Base-by-base conservation (phyloP, 1,140 invertebrate species). In the Platyscapa corneri region DNA sequence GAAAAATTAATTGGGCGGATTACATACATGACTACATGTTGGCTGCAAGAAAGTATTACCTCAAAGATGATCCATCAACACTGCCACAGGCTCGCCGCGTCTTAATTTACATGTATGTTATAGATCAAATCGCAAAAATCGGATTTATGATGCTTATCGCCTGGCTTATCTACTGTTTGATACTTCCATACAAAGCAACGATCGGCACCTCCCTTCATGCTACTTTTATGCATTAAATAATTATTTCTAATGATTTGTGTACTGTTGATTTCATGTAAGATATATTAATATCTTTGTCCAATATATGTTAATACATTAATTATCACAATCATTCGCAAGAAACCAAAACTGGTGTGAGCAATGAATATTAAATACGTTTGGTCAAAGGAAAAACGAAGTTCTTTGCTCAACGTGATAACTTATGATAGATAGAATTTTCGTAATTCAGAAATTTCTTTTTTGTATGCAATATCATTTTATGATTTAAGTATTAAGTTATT, bases 21-120 rank as follows among this genome's bases (percentile, higher is more conserved):
- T 97, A 96, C 88, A 93, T 97, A 74, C 92, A 94, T 27, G 91
- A 94, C 80, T 97, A 97, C 88, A 95, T 97, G 30, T 92, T 96
- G 60, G 97, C 96, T 1, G 95, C 95, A 16, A 93, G 97, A 18
- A 95, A 95, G 85, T 97, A 95, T 90, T 95, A 96, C 83, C 92
- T 97, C 20, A 96, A 97, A 84, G 97, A 98, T 77, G 96, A 96
- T 88, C 95, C 95, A 0, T 94, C 94, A n/a, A 97, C 96, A 0
- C 86, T 98, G 5, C 96, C 97, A 0, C 94, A 95, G 27, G 96
- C 96, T 0, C 94, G 95, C 72, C 94, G 92, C 76, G 91, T 96
- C 10, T 87, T 92, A 0, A 76, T 56, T 0, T 90, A 88, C 30
- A 84, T 93, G 5, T 92, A 91, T 80, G 53, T 91, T 14, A 90